Percentiles rank a stretch among this genome's conserved stretches.
Conservation (phyloP, 2,888 invertebrate genomes). For the Phyllotreta cruciferae region DNA sequence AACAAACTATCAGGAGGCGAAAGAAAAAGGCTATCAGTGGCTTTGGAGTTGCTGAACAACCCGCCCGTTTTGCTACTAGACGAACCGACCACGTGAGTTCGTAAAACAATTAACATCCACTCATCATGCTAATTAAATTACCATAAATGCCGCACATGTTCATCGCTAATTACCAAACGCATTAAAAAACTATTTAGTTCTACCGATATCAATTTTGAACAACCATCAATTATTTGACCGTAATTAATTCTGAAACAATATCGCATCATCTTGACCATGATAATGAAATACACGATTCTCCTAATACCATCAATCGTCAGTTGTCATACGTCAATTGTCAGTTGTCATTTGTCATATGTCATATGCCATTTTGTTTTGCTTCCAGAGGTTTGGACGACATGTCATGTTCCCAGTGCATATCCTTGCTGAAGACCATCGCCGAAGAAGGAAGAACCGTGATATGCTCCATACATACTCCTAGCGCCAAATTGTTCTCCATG, state of each 20-base stretch:
- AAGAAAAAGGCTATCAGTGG: slow-evolving; percentile 90
- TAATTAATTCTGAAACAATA: too few relatives aligned
- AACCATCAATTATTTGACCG: too few relatives aligned
- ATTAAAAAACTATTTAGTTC: too few relatives aligned
- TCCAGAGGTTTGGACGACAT: slow-evolving; percentile 90
- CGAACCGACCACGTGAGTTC: slow-evolving; percentile 92
- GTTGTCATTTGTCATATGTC: not conserved
- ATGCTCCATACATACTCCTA: slow-evolving; percentile 96
- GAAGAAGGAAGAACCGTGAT: slow-evolving; percentile 88
- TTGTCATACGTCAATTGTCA: not conserved
- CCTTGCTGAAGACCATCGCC: slow-evolving; percentile 83
- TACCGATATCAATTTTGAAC: too few relatives aligned
- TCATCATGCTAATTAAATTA: not conserved
- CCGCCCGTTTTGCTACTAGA: slow-evolving; percentile 95
- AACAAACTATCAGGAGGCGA: slow-evolving; percentile 89
- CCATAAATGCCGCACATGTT: too few relatives aligned
- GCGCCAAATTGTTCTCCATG: slow-evolving; percentile 88
- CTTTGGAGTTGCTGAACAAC: slow-evolving; percentile 91
- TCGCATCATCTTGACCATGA: too few relatives aligned
- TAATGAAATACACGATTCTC: too few relatives aligned
- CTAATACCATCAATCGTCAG: not conserved
- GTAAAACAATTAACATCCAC: not conserved
- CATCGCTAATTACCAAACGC: too few relatives aligned
- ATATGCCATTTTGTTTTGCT: slow-evolving; percentile 44
- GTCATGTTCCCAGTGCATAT: slow-evolving; percentile 87